Evolutionary conservation across 2,888 invertebrate species (phyloP).

Genomic region (Aquatica leii): DNA sequence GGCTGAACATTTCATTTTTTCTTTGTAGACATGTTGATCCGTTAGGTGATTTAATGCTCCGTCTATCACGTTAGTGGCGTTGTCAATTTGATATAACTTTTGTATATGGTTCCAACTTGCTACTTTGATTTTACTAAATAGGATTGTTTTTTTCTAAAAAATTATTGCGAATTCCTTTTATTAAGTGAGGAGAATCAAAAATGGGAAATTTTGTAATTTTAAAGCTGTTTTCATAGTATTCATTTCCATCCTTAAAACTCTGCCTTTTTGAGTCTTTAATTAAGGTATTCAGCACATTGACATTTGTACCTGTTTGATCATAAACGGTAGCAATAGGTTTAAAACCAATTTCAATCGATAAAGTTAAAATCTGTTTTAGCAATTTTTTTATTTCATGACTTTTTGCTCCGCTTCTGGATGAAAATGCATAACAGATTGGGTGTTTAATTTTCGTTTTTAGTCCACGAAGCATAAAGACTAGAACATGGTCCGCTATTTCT

Average conservation of each 20-base stretch:
- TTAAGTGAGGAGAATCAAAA: slow-evolving; percentile 30
- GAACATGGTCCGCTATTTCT: slow-evolving; percentile 43
- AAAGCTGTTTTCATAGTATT: slow-evolving; percentile 25
- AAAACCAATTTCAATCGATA: slow-evolving; percentile 25
- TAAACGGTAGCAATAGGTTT: slow-evolving; percentile 31
- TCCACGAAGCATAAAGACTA: slow-evolving; percentile 42
- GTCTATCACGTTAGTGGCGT: too few species aligned
- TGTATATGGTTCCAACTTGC: too few species aligned
- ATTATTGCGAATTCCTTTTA: slow-evolving; percentile 27
- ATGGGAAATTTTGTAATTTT: slow-evolving; percentile 28
- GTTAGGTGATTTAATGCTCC: too few species aligned
- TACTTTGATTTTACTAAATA: too few species aligned
- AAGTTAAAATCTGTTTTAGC: not conserved
- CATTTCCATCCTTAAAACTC: not conserved
- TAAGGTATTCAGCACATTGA: slow-evolving; percentile 14
- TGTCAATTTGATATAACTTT: too few species aligned
- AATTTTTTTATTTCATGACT: not conserved
- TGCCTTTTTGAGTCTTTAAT: slow-evolving; percentile 17
- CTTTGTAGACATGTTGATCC: not conserved
- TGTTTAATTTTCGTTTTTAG: slow-evolving; percentile 11
- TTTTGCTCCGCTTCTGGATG: not conserved
- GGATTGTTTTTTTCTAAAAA: not conserved
- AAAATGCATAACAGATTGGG: slow-evolving; percentile 1
- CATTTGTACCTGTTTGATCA: slow-evolving; percentile 25
- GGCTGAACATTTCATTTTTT: not conserved